Evolutionary conservation across 2,797 vertebrate genomes (phyloP).

Genomic region (Oreonectes daqikongensis): DNA sequence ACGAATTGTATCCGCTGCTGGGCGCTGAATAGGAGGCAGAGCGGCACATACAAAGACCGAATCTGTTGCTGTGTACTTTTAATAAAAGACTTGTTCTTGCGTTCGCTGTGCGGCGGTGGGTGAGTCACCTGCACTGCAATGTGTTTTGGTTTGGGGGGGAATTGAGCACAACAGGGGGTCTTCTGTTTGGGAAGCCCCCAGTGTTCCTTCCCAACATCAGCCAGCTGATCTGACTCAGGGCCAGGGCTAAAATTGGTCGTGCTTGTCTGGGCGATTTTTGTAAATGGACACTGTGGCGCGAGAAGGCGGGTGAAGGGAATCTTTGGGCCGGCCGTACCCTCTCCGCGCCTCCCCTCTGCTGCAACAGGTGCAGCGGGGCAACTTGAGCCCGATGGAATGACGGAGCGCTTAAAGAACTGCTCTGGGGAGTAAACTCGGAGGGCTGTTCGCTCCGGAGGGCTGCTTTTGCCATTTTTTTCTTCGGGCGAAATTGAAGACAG

Average conservation of each 20-base stretch:
- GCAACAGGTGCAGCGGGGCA: slow-evolving; percentile 68
- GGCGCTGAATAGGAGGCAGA: slow-evolving; percentile 13
- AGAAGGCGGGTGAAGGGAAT: slow-evolving; percentile 7
- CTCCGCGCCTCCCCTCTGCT: slow-evolving; percentile 39
- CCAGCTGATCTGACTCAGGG: slow-evolving; percentile 45
- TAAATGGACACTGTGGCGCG: slow-evolving; percentile 50
- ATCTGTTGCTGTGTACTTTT: slow-evolving; percentile 27
- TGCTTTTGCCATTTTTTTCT: slow-evolving; percentile 46
- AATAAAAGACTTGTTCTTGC: slow-evolving; percentile 21
- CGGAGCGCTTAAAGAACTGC: slow-evolving; percentile 53
- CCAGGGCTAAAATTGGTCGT: slow-evolving; percentile 57
- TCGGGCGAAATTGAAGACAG: slow-evolving; percentile 64
- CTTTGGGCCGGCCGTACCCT: slow-evolving; percentile 20
- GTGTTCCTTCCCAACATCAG: slow-evolving; percentile 37
- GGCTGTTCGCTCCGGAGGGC: slow-evolving; percentile 44
- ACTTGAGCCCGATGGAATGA: slow-evolving; percentile 62
- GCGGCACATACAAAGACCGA: slow-evolving; percentile 5
- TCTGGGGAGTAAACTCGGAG: slow-evolving; percentile 21
- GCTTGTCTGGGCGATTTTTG: slow-evolving; percentile 52
- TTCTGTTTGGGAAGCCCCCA: slow-evolving; percentile 68
- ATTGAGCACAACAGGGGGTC: slow-evolving; percentile 45
- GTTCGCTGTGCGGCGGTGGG: slow-evolving; percentile 4
- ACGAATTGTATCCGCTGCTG: slow-evolving; percentile 8
- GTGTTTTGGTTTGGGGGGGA: slow-evolving; percentile 22
- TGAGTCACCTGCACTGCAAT: slow-evolving; percentile 30